These are phyloP conservation scores for Cephus sareptanus DNA, from an alignment of 2,888 invertebrate species.

Conservation along the genomic window DNA sequence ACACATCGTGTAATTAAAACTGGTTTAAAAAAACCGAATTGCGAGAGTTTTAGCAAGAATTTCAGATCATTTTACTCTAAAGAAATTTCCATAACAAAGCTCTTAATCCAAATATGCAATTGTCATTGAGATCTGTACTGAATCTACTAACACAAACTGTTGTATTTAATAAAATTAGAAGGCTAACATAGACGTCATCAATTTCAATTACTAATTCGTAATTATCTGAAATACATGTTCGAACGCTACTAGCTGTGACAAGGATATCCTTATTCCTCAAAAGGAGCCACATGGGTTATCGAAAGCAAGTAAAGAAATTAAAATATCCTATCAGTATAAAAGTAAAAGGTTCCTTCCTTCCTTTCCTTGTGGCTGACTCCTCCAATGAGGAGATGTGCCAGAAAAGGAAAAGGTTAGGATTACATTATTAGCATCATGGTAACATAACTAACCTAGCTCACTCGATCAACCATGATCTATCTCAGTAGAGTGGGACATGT, in stretches of 20 bases:
- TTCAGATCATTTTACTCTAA: background rate
- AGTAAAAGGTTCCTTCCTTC: background rate
- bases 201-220: background rate
- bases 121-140: background rate
- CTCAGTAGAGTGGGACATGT: background rate
- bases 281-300: background rate
- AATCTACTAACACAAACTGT: background rate
- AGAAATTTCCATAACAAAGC: background rate
- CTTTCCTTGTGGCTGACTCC: no score
- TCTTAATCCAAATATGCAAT: background rate
- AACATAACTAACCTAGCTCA: background rate
- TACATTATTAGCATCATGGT: background rate
- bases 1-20: constrained; percentile 8
- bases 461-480: background rate
- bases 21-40: background rate
- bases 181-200: background rate
- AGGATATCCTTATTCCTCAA: background rate
- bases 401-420: no score
- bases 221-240: background rate
- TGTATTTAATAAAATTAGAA: background rate
- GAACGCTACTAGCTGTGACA: background rate
- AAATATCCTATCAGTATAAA: background rate
- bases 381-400: no score
- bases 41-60: background rate
- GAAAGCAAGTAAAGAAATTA: background rate